These are phyloP conservation scores for Rhinolophus ferrumequinum DNA, from an alignment of 2,113 vertebrate species.

Conservation along the genomic window DNA sequence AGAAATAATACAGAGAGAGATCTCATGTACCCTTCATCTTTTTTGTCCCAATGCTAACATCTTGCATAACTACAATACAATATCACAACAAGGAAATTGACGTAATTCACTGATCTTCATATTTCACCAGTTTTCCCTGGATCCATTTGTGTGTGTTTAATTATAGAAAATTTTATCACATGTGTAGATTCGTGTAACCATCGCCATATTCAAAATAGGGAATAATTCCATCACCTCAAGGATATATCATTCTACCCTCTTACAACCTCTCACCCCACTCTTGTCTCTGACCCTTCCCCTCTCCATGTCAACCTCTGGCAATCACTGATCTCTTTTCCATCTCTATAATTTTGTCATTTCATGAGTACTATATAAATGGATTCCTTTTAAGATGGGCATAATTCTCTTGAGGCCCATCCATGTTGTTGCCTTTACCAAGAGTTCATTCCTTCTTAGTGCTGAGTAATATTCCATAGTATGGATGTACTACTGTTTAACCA, in stretches of 20 bases:
- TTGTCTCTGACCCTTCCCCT: neutral
- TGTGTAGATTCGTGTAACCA: neutral
- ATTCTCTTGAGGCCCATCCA: neutral
- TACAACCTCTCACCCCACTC: neutral
- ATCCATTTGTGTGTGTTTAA: neutral
- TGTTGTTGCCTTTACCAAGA: neutral
- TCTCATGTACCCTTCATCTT: neutral
- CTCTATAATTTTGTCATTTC: neutral
- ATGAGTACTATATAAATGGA: neutral
- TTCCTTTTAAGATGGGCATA: neutral
- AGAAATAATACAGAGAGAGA: slow-evolving; percentile 2
- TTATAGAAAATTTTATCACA: neutral
- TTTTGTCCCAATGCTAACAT: neutral
- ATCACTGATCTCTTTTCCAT: neutral
- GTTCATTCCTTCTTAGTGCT: neutral
- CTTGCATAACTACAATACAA: neutral
- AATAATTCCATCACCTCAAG: neutral
- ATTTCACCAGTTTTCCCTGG: neutral
- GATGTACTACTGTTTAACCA: neutral
- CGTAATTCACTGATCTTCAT: neutral
- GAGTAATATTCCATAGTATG: neutral
- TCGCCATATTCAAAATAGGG: neutral
- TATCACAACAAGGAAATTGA: neutral
- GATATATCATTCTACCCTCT: neutral
- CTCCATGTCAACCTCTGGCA: neutral